Percentiles rank a stretch among this genome's conserved stretches.
These are phyloP conservation scores for Phoebastria nigripes DNA, from an alignment of 2,797 vertebrate genomes.

Conservation along the genomic window DNA sequence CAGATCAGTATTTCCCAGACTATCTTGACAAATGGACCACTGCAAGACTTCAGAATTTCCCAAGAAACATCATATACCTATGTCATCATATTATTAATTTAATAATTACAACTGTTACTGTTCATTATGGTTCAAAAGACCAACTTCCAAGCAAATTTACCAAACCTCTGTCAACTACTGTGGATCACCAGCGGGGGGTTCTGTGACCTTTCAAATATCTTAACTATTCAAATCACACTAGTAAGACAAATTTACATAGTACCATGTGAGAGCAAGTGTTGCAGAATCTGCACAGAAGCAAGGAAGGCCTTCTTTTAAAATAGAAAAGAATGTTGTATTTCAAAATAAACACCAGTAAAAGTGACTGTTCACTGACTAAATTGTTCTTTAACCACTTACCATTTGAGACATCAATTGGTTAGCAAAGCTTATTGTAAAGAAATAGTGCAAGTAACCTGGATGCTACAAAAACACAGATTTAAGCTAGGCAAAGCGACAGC, in stretches of 20 bases:
- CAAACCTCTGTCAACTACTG: neutral
- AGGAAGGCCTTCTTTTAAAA: neutral
- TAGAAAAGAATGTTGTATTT: neutral
- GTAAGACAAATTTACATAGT: neutral
- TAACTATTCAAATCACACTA: neutral
- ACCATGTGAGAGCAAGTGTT: neutral
- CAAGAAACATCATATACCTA: neutral
- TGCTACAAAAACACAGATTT: neutral
- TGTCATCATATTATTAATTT: neutral
- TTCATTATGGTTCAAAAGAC: neutral
- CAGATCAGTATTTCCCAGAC: neutral
- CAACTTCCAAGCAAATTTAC: neutral
- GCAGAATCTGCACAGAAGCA: neutral
- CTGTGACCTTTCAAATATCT: neutral
- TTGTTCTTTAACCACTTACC: neutral
- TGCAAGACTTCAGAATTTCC: neutral
- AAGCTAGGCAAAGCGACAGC: neutral
- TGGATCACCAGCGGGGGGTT: neutral
- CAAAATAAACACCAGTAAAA: neutral
- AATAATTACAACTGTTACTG: neutral
- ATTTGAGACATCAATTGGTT: neutral
- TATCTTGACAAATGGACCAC: neutral
- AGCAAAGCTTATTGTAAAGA: neutral
- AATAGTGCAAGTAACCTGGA: neutral
- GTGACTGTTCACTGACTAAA: neutral